Evolutionary conservation across 2,888 invertebrate species (phyloP), one percentile per base, ranked within the genome.

Genomic region (Agrotis exclamationis): DNA sequence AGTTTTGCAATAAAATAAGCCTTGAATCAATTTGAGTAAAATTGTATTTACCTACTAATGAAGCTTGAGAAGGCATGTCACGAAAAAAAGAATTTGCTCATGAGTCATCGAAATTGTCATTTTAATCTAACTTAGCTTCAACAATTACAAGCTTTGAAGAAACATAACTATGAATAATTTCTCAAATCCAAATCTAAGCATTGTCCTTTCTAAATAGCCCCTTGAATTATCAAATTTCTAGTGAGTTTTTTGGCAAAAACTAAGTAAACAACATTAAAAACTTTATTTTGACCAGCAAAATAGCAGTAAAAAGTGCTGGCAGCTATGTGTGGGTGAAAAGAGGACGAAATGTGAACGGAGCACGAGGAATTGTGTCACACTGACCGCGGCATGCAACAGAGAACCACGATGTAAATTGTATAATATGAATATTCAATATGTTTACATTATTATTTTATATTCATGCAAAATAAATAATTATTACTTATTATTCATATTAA

Each of bases 311-410:
- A 24, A 56, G 45, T 56, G 72, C 63, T 70, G 76, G 74, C 68
- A 73, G 74, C 65, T 80, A 47, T 79, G 86, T 85, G 90, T 89
- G 88, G 89, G 89, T 79, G 76, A 74, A 73, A 72, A 68, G 86
- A 71, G 81, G 83, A 83, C 86, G 87, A 85, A 85, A 84, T 87
- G 86, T 85, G 83, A 68, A 80, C 84, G 79, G 72, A 80, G 84
- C 81, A 84, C 83, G 76, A 83, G 86, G 84, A 91, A 91, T 88
- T 90, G 88, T 90, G 90, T 87, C 89, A 86, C 78, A 71, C 54
- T 77, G 76, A 81, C 70, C 62, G 69, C 48, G 14, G 67, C 58
- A 85, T 75, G 77, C 86, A 18, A 14, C 14, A 87, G 3, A 16
- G 84, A 82, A 76, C 83, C 85, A 80, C 66, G 60, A 51, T 18